These are phyloP conservation scores for Zaprionus camerounensis DNA, from an alignment of 1,140 invertebrate genomes.

Conservation along the genomic window DNA sequence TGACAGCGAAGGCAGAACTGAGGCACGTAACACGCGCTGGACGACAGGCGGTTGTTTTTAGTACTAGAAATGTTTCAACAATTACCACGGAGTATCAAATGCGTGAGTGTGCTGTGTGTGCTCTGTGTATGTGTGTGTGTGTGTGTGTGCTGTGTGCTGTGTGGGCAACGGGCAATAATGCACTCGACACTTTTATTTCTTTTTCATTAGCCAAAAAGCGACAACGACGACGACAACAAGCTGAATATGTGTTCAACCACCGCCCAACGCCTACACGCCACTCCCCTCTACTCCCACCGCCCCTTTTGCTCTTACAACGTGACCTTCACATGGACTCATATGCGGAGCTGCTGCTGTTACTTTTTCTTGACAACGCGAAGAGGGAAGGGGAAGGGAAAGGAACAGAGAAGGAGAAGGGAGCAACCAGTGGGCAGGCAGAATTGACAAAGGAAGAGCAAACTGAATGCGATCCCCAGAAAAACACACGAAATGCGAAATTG, in stretches of 20 bases:
- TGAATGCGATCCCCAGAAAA: too few species aligned
- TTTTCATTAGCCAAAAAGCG: slow-evolving; percentile 83
- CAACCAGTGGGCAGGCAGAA: background rate
- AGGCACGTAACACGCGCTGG: slow-evolving; percentile 55
- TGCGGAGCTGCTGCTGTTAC: background rate
- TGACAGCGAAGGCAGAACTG: background rate
- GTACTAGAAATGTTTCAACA: slow-evolving; percentile 76
- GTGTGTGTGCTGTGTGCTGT: slow-evolving; percentile 20
- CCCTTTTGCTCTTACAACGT: slow-evolving; percentile 31
- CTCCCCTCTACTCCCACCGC: background rate
- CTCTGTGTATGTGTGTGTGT: slow-evolving; percentile 5
- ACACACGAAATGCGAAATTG: background rate
- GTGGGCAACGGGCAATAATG: slow-evolving; percentile 70
- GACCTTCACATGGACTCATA: slow-evolving; percentile 54
- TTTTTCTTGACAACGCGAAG: background rate
- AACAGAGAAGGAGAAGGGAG: background rate
- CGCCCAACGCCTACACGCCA: background rate
- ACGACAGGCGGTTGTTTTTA: slow-evolving; percentile 30
- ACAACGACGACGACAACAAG: slow-evolving; percentile 36
- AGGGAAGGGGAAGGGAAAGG: background rate
- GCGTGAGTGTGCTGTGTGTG: background rate
- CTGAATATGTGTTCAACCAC: slow-evolving; percentile 29
- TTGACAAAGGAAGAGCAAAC: too few species aligned
- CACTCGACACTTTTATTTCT: slow-evolving; percentile 84
- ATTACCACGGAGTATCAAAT: slow-evolving; percentile 73